Evolutionary conservation across 2,797 vertebrate species (phyloP), one percentile per base, ranked within the genome.

Genomic region (Gymnoscopelus braueri): DNA sequence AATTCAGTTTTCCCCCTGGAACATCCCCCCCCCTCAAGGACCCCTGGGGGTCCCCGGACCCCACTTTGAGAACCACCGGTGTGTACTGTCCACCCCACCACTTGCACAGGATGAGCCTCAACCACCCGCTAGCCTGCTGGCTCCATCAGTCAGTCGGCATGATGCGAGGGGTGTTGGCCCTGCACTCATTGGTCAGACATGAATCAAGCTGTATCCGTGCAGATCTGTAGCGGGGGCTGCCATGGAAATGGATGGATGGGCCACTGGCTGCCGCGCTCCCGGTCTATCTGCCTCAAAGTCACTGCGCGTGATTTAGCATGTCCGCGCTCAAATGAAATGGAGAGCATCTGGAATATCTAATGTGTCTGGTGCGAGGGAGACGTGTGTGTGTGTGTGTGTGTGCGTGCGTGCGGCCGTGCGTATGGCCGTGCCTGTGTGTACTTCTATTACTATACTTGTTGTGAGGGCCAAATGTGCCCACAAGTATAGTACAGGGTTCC

Each of bases 131-230:
- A n/a, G 3, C 44, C 29, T 26, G 14, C 2, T 3, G 2, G 60
- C 62, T n/a, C 39, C 47, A 70, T 80, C 74, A 65, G 74, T 24
- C 39, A 3, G 19, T 8, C 13, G 26, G 4, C 52, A 49, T 44
- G 29, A 52, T 29, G 48, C 64, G n/a, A 39, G 53, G 53, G 39
- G 13, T 55, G 55, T 48, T 4, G 8, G 19, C 57, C 10, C 48
- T 6, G 56, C 74, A n/a, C 58, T 65, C 58, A 62, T 63, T 51
- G 57, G 29, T 53, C 11, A 10, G 35, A 65, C 32, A 53, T 29
- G 61, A 74, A 1, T 79, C 60, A 39, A 52, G 63, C 57, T 64
- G 81, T 59, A 65, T 65, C 59, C 10, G 3, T 51, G 39, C 69
- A 59, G 55, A 75, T 70, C 54, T 70, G 51, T 49, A 19, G 63